Percentiles rank a stretch among this genome's conserved stretches.
These are phyloP conservation scores for Drosophila formosana DNA, from an alignment of 2,888 invertebrate genomes.

Conservation along the genomic window DNA sequence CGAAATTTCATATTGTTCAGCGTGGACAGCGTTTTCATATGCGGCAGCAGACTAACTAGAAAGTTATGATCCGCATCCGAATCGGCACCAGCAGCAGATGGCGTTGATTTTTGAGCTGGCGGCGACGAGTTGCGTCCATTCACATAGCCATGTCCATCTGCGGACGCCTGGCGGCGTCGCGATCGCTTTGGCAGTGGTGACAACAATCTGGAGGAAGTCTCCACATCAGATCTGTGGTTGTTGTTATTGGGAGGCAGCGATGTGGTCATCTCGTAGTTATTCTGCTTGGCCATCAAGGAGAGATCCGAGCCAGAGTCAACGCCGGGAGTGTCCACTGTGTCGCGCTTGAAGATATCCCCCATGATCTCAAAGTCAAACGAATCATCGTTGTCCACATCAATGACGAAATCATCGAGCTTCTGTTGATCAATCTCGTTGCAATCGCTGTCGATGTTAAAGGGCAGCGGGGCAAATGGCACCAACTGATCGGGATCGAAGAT, in stretches of 20 bases:
- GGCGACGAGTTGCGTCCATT: slow-evolving; percentile 12
- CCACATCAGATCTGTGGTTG: slow-evolving; percentile 30
- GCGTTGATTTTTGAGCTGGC: not conserved
- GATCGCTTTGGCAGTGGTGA: slow-evolving; percentile 49
- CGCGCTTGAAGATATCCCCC: slow-evolving; percentile 64
- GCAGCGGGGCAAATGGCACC: slow-evolving; percentile 49
- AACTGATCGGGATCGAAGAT: slow-evolving; percentile 60
- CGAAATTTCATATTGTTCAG: slow-evolving; percentile 66
- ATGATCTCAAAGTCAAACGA: slow-evolving; percentile 70
- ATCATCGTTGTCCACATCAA: slow-evolving; percentile 68
- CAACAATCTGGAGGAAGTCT: slow-evolving; percentile 45
- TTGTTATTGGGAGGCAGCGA: slow-evolving; percentile 16
- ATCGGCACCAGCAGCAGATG: slow-evolving; percentile 13
- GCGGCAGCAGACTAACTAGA: slow-evolving; percentile 65
- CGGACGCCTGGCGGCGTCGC: slow-evolving; percentile 34
- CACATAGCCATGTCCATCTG: slow-evolving; percentile 24
- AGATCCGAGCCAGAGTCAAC: slow-evolving; percentile 36
- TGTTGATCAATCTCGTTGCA: slow-evolving; percentile 1
- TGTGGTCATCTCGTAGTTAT: slow-evolving; percentile 10
- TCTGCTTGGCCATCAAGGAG: slow-evolving; percentile 18
- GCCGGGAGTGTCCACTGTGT: slow-evolving; percentile 10
- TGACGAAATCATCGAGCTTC: slow-evolving; percentile 50
- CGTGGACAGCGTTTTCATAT: slow-evolving; percentile 61
- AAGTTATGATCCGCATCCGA: slow-evolving; percentile 67
- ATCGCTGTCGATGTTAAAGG: slow-evolving; percentile 13